These are phyloP conservation scores for Prunella strophiata DNA, from an alignment of 2,797 vertebrate species.

Conservation along the genomic window DNA sequence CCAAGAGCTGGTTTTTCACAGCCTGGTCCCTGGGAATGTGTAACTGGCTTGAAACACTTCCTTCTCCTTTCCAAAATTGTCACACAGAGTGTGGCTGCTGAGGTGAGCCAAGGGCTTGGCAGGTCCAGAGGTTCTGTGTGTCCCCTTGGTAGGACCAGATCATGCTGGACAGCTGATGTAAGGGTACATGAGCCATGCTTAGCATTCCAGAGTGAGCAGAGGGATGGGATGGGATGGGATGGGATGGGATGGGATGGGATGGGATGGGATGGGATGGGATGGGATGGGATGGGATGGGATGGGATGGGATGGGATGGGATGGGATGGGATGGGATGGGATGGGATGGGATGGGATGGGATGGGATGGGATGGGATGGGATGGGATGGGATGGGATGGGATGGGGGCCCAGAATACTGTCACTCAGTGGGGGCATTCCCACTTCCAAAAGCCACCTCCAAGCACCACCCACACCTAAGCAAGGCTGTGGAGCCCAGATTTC, in stretches of 20 bases:
- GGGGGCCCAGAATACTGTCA: background rate
- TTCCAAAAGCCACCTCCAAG: background rate
- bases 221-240: background rate
- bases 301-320: too few species aligned
- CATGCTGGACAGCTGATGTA: background rate
- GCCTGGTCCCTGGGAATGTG: background rate
- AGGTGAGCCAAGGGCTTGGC: background rate
- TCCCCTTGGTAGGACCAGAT: background rate
- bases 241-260: too few species aligned
- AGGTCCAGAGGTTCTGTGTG: background rate
- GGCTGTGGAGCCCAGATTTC: background rate
- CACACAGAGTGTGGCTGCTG: background rate
- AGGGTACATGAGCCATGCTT: background rate
- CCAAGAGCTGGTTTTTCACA: background rate
- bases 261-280: too few species aligned
- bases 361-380: too few species aligned
- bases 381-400: too few species aligned
- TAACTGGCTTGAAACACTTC: background rate
- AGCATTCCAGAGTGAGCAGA: background rate
- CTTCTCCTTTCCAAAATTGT: background rate
- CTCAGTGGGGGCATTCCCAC: background rate
- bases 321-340: background rate
- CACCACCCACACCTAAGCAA: rapidly evolving
- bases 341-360: background rate
- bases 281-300: too few species aligned